Conservation (phyloP, 2,113 vertebrate species). For the Arizona elegans region DNA sequence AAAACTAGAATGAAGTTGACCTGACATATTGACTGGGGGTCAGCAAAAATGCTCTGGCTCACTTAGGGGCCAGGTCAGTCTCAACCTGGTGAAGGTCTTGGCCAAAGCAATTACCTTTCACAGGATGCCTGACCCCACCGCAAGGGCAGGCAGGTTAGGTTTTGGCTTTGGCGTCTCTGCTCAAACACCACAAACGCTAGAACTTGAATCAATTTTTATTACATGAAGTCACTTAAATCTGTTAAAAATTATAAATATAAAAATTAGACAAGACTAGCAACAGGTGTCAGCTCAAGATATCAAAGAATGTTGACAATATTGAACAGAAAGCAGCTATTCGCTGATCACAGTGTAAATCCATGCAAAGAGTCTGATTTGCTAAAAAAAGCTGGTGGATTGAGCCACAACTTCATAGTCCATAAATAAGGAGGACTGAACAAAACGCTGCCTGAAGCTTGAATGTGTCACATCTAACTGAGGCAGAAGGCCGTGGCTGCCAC, state of each 20-base stretch:
- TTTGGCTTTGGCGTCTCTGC: not conserved
- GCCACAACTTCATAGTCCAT: conserved; percentile 2
- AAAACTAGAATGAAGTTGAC: not conserved
- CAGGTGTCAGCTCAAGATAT: not conserved
- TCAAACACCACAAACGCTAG: conserved; percentile 6
- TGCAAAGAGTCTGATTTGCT: not conserved
- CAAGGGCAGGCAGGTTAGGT: not conserved
- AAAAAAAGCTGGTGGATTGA: not conserved
- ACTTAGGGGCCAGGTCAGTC: not conserved
- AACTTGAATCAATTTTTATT: conserved; percentile 51
- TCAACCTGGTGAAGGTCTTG: not conserved
- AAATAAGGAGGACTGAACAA: not conserved
- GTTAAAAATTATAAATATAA: conserved; percentile 35
- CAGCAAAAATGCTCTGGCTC: not conserved
- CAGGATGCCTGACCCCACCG: no score
- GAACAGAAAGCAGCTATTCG: not conserved
- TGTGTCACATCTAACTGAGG: no score
- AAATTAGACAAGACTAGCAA: conserved; percentile 15
- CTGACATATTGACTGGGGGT: not conserved
- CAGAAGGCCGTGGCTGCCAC: not conserved
- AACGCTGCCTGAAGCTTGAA: not conserved
- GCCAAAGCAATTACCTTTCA: not conserved
- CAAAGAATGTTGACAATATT: conserved; percentile 16
- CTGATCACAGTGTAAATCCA: not conserved
- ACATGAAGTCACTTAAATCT: conserved; percentile 24